phyloP scores from a whole-genome alignment of 2,888 invertebrate species.

The Drosophila neotestacea region DNA sequence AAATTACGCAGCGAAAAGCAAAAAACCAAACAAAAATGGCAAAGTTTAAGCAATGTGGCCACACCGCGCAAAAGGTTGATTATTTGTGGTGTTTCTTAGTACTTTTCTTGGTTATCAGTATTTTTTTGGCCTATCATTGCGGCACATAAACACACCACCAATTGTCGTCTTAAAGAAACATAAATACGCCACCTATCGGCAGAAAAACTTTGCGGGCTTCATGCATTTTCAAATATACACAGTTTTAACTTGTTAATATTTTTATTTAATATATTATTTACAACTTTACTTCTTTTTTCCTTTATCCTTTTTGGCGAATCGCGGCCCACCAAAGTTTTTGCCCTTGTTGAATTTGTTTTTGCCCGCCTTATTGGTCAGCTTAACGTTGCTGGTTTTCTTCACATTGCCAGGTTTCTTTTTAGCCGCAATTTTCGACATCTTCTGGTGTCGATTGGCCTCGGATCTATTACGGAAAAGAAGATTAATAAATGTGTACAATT shows the following conservation, averaged over 20 bases:
- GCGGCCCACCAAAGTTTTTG: constrained; percentile 84
- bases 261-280: constrained; percentile 17
- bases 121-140: too few relatives aligned
- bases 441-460: constrained; percentile 84
- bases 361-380: constrained; percentile 84
- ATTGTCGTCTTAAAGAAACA: too few relatives aligned
- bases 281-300: constrained; percentile 68
- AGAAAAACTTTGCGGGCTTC: too few relatives aligned
- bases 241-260: background rate
- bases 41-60: constrained; percentile 39
- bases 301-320: constrained; percentile 81
- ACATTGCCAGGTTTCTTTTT: constrained; percentile 84
- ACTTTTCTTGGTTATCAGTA: too few relatives aligned
- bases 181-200: too few relatives aligned
- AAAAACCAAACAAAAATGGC: constrained; percentile 49
- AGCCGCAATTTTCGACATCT: constrained; percentile 80
- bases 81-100: too few relatives aligned
- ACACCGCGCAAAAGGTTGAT: background rate
- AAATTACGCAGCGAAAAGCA: constrained; percentile 49
- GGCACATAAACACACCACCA: too few relatives aligned
- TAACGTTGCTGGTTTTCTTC: constrained; percentile 84
- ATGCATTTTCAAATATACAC: background rate
- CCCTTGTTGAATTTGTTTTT: constrained; percentile 85
- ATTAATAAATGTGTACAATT: too few relatives aligned
- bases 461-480: constrained; percentile 63